Evolutionary conservation across 2,113 vertebrate species (phyloP).

Genomic region (Xenopus laevis): DNA sequence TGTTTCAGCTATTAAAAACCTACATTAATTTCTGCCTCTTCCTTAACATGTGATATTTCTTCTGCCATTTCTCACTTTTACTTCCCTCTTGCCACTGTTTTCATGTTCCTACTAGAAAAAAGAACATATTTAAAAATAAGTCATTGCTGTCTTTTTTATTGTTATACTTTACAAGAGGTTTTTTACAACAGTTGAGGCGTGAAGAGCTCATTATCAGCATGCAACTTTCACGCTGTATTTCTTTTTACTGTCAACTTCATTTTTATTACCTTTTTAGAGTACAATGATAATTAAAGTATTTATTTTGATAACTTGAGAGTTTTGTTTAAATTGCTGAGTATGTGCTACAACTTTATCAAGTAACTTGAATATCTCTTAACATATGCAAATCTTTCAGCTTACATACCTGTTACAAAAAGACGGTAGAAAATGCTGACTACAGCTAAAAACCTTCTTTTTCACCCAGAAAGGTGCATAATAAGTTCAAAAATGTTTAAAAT

Average conservation of each 20-base stretch:
- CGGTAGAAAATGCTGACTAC: background rate
- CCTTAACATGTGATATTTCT: background rate
- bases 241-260: background rate
- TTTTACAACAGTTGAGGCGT: slow-evolving; percentile 7
- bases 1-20: slow-evolving; percentile 4
- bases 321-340: background rate
- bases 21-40: slow-evolving; percentile 1
- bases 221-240: slow-evolving; percentile 1
- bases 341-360: background rate
- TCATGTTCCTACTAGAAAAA: background rate
- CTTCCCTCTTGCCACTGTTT: slow-evolving; percentile 4
- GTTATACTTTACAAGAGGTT: slow-evolving; percentile 2
- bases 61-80: slow-evolving; percentile 1
- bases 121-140: slow-evolving; percentile 9
- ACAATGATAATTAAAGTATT: background rate
- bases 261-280: background rate
- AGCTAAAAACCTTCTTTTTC: no score
- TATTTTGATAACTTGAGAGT: background rate
- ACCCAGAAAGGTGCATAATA: no score
- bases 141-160: slow-evolving; percentile 5
- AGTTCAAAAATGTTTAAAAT: no score
- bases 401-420: background rate
- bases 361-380: background rate
- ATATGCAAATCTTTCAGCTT: background rate
- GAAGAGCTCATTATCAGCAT: slow-evolving; percentile 9